Base-by-base conservation (phyloP, 92 coral and sea anemone species). In the Blastomussa wellsi region DNA sequence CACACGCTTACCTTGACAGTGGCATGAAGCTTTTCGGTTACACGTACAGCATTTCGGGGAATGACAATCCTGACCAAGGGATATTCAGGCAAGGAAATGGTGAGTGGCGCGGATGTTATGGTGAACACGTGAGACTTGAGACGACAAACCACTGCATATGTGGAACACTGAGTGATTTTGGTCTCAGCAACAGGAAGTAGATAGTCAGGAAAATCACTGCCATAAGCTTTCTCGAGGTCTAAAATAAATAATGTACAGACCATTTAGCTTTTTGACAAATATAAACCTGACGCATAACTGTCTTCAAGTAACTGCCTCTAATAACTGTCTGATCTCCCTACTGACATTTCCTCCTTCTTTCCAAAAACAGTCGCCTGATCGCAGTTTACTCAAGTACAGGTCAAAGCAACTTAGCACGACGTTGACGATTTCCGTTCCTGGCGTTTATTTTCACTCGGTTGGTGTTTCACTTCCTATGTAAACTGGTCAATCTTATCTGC, bases 91-190 rank as follows among this genome's bases (percentile, higher is more conserved):
- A 64, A 66, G 15, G 52, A 42, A 33, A 74, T 38, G 20, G 47
- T 48, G 11, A 48, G 28, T 3, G 52, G 60, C 28, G 62, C 48
- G 0, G 59, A 42, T 0, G 87, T 74, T 20, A 84, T 15, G 15
- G 74, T 44, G 37, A 74, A 77, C 16, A 15, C 24, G 75, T 60
- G 28, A 5, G 87, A 59, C 49, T 60, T 66, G 14, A 84, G 87
- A 84, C 87, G 87, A 33, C 81, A 84, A 33, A 84, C 82, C 26
- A 75, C 87, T 5, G 10, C 87, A 44, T 60, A 84, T 12, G 82
- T 84, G 12, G 82, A 84, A 36, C 87, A 74, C 74, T 41, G 74
- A n/a, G 74, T 84, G 20, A 84, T 60, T 64, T 84, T 74, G 20
- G 64, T 33, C 62, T 59, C 74, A 41, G 87, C 82, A 37, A 84